Evolutionary conservation across 53 echinoderm and acorn worm genomes (phyloP).

Genomic region (Astropecten irregularis): DNA sequence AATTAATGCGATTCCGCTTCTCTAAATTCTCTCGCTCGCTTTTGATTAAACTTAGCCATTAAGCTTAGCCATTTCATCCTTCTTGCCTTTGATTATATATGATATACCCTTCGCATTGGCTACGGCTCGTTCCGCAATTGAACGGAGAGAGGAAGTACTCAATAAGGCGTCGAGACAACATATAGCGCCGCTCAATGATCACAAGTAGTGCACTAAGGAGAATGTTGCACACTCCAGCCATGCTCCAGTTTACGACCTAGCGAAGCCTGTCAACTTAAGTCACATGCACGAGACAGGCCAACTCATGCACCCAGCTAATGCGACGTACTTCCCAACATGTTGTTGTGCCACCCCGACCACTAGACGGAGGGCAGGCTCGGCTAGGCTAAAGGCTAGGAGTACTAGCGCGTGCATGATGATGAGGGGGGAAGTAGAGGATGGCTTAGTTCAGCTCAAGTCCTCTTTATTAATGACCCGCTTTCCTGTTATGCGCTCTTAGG

Average conservation of each 20-base stretch:
- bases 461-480: slow-evolving; percentile 31
- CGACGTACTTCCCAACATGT: slow-evolving; percentile 14
- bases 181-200: neutral
- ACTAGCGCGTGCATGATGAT: too few species aligned
- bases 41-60: too few species aligned
- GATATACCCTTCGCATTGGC: slow-evolving; percentile 13
- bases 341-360: neutral
- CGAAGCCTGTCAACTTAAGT: neutral
- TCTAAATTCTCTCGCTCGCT: too few species aligned
- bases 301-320: too few species aligned
- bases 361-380: neutral
- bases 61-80: too few species aligned
- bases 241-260: too few species aligned
- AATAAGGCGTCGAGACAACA: slow-evolving; percentile 15
- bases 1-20: too few species aligned
- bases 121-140: slow-evolving; percentile 21
- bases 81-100: too few species aligned
- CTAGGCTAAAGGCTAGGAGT: too few species aligned
- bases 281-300: neutral
- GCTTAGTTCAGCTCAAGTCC: neutral
- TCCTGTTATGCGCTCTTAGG: slow-evolving; percentile 46
- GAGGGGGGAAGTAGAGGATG: too few species aligned
- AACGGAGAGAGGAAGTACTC: slow-evolving; percentile 31
- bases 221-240: too few species aligned
- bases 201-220: neutral